These are phyloP conservation scores for Phortica magna DNA, from an alignment of 2,888 invertebrate genomes.

Conservation along the genomic window DNA sequence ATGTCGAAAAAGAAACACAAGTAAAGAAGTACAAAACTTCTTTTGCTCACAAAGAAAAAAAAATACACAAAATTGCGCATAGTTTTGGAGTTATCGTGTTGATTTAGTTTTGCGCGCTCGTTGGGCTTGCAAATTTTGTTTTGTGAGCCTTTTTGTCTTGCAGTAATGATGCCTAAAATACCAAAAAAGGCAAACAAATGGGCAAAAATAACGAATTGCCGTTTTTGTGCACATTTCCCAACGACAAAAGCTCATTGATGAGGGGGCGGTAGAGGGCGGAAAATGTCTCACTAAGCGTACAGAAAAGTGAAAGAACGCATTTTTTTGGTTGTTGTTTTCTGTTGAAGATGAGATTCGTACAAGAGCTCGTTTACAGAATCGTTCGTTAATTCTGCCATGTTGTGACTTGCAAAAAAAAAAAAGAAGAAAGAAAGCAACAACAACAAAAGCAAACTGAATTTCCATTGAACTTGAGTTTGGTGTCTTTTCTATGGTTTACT, in stretches of 20 bases:
- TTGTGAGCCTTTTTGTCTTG: slow-evolving; percentile 4
- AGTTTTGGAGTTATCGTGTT: neutral
- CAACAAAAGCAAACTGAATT: slow-evolving; percentile 2
- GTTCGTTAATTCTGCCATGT: too few relatives aligned
- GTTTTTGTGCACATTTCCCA: slow-evolving; percentile 5
- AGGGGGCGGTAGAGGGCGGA: neutral
- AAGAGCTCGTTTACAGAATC: neutral
- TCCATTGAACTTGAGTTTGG: neutral
- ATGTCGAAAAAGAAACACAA: neutral
- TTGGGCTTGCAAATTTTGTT: neutral
- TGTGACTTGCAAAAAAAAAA: neutral
- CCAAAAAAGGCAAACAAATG: slow-evolving; percentile 28
- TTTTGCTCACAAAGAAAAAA: neutral
- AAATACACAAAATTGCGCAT: too few relatives aligned
- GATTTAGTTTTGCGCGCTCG: neutral
- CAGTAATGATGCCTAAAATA: slow-evolving; percentile 26
- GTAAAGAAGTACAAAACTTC: neutral
- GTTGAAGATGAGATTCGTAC: neutral
- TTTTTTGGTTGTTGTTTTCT: neutral
- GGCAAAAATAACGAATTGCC: slow-evolving; percentile 21
- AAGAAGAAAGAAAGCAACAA: neutral
- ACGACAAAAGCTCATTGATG: neutral
- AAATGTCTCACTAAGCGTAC: neutral
- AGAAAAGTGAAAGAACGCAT: neutral
- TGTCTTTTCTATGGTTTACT: neutral